These are phyloP conservation scores for Anoplopoma fimbria DNA, from an alignment of 2,113 vertebrate genomes.

Conservation along the genomic window DNA sequence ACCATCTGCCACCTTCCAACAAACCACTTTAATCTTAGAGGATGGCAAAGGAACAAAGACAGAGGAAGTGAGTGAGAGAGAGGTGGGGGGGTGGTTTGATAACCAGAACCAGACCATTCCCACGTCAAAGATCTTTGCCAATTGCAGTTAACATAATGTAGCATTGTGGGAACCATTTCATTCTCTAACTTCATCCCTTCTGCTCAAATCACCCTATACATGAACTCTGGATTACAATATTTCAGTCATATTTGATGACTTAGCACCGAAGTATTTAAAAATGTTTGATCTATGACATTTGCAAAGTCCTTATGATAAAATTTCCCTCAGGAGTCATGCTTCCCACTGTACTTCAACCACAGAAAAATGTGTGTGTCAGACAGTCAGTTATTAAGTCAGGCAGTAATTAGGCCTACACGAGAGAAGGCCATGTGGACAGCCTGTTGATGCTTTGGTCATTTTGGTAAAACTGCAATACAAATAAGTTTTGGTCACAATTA, in stretches of 20 bases:
- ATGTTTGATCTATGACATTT: constrained; percentile 20
- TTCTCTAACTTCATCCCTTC: constrained; percentile 18
- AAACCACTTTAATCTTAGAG: constrained; percentile 39
- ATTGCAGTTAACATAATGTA: constrained; percentile 47
- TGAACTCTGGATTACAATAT: constrained; percentile 24
- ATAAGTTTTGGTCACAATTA: constrained; percentile 29
- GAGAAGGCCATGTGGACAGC: constrained; percentile 48
- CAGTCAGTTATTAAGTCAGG: constrained; percentile 45
- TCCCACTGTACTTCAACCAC: constrained; percentile 55
- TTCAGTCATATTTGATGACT: constrained; percentile 23
- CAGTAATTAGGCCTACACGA: constrained; percentile 51
- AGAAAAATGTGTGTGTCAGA: constrained; percentile 43
- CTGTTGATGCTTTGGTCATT: constrained; percentile 56
- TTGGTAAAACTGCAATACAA: constrained; percentile 47
- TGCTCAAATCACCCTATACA: constrained; percentile 17
- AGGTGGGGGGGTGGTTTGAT: not conserved
- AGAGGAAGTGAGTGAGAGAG: constrained; percentile 13
- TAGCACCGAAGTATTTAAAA: constrained; percentile 16
- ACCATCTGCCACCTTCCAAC: constrained; percentile 37
- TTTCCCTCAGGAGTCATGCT: constrained; percentile 5
- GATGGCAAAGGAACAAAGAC: constrained; percentile 51
- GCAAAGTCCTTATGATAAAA: not conserved
- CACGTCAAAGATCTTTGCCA: constrained; percentile 47
- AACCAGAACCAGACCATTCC: constrained; percentile 60
- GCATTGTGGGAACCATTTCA: constrained; percentile 52